Conservation (phyloP, 2,113 vertebrate species). For the Felis chaus region DNA sequence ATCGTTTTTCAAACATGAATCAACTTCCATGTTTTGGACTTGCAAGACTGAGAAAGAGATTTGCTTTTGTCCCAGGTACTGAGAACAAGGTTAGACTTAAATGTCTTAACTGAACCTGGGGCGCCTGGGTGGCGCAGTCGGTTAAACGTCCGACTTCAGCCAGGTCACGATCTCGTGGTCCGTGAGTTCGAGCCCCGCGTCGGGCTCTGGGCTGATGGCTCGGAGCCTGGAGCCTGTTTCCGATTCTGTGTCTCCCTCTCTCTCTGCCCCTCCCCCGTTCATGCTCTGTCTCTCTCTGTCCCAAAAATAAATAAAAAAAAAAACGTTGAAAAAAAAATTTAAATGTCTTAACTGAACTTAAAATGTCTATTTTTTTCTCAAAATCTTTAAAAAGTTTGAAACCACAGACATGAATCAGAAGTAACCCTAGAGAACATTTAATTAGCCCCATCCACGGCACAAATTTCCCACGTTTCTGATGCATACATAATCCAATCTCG, state of each 20-base stretch:
- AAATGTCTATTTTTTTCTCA: not conserved
- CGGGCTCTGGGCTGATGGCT: too few species aligned
- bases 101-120: not conserved
- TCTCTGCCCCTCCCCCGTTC: too few species aligned
- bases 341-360: not conserved
- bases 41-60: not conserved
- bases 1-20: not conserved
- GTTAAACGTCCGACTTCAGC: too few species aligned
- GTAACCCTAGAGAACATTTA: not conserved
- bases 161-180: too few species aligned
- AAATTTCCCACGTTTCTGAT: not conserved
- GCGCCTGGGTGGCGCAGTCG: too few species aligned
- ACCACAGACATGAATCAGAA: not conserved
- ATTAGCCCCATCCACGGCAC: not conserved
- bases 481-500: not conserved
- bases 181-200: too few species aligned
- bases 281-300: too few species aligned
- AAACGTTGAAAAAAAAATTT: not conserved
- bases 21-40: not conserved
- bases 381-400: not conserved
- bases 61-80: not conserved
- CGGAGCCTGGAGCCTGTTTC: too few species aligned
- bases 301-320: too few species aligned
- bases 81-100: not conserved
- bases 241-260: too few species aligned